Base-by-base conservation (phyloP, 2,888 invertebrate genomes). In the Urechis unicinctus region DNA sequence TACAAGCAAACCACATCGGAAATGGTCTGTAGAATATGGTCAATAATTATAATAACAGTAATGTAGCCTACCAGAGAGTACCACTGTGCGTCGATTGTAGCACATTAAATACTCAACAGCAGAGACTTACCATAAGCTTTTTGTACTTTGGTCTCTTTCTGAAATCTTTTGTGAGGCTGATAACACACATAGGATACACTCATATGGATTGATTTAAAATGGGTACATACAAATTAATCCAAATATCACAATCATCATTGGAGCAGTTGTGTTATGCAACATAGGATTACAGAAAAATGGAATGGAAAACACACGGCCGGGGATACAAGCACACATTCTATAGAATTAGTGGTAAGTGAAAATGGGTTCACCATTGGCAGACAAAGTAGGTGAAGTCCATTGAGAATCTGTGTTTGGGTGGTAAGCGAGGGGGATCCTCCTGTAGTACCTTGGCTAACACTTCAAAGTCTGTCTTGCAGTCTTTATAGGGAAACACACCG, bases 391-490 rank as follows among this genome's bases (percentile, higher is more conserved):
- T 86, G 81, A 96, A 94, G 73, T 94, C 90, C 46, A 83, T 81
- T 57, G 88, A 86, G 78, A 94, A 96, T 56, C 85, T 83, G 68
- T 83, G 82, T 63, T 87, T 86, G 41, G 82, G 80, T 1, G 95
- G 93, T 72, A 96, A 67, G 24, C 67, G 57, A 1, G 81, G 81
- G 3, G 81, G 77, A 3, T 77, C 76, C 41, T 78, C 75, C 68
- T 88, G 86, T 72, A 97, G 85, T 68, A 95, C 93, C 82, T 88
- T 88, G 52, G 91, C 87, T 66, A 95, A 85, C 54, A 96, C 93
- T 83, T 97, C 97, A 81, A 98, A 98, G 81, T 97, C 97, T 71
- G 91, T 94, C 81, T 89, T 88, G 79, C 96, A 96, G 80, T 93
- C 90, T 79, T 92, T 92, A 71, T 83, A 83, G 0, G 97, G 97